phyloP scores from a whole-genome alignment of 2,113 vertebrate species.

The Cyanoliseus patagonus region DNA sequence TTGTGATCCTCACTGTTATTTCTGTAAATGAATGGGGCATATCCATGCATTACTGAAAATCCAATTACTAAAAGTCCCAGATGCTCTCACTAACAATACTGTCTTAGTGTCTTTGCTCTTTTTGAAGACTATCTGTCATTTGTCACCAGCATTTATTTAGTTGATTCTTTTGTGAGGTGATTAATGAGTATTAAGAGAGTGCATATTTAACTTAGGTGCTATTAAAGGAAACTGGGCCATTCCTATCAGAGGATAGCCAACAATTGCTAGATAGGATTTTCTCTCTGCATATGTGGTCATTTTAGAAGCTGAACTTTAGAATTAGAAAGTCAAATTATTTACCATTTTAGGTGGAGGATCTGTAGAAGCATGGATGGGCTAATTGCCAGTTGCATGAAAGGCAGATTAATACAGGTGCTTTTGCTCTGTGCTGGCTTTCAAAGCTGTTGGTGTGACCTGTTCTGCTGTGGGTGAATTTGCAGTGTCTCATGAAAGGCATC shows the following conservation, averaged over 20 bases:
- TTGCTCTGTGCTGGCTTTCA: background rate
- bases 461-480: background rate
- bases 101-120: background rate
- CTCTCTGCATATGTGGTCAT: background rate
- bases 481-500: background rate
- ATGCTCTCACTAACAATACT: background rate
- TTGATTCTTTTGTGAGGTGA: background rate
- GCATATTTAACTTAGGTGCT: background rate
- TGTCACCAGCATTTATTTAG: background rate
- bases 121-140: background rate
- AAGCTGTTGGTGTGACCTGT: background rate
- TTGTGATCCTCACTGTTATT: background rate
- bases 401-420: background rate
- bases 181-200: background rate
- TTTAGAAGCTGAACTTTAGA: background rate
- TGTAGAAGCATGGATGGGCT: background rate
- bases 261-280: background rate
- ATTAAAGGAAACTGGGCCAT: background rate
- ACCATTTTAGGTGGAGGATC: background rate
- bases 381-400: background rate
- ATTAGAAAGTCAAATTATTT: background rate
- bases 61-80: background rate
- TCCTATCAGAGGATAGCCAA: background rate
- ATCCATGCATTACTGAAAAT: background rate
- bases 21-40: background rate